phyloP scores from a whole-genome alignment of 2,888 invertebrate genomes.

The Pristionchus mayeri region DNA sequence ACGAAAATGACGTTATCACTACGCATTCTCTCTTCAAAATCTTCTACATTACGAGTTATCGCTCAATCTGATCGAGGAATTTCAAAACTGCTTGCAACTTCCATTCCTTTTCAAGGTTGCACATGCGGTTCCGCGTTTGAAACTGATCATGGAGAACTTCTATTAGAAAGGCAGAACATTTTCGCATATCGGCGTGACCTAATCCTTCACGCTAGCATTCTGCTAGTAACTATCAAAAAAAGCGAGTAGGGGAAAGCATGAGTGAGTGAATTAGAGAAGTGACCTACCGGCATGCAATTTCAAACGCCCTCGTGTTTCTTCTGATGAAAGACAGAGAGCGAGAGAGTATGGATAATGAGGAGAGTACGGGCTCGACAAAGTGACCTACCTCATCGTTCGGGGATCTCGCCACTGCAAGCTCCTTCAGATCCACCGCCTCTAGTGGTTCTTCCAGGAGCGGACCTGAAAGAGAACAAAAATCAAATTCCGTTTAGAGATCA shows the following conservation, averaged over 20 bases:
- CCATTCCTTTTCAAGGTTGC: neutral
- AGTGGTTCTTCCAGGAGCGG: slow-evolving; percentile 51
- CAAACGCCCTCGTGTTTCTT: neutral
- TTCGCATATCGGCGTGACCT: neutral
- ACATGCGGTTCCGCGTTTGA: neutral
- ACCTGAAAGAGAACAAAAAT: neutral
- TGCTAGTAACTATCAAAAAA: no score
- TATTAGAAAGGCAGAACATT: neutral
- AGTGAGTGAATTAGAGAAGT: no score
- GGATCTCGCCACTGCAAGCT: slow-evolving; percentile 69
- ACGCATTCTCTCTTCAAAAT: no score
- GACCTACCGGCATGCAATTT: neutral
- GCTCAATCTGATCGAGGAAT: neutral
- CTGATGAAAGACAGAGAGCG: neutral
- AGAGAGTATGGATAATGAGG: no score
- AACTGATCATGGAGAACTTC: neutral
- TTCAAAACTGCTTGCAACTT: neutral
- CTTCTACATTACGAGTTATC: no score
- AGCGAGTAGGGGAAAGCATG: no score
- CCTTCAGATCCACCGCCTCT: slow-evolving; percentile 61
- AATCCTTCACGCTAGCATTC: no score
- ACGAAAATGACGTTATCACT: no score
- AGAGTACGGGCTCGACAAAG: no score
- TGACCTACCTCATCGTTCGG: slow-evolving; percentile 58
- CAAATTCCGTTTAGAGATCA: neutral